A percentile compares a stretch with the other conserved stretches of the same genome.
phyloP scores from a whole-genome alignment of 2,797 vertebrate species.

The Tokudaia muenninki region DNA sequence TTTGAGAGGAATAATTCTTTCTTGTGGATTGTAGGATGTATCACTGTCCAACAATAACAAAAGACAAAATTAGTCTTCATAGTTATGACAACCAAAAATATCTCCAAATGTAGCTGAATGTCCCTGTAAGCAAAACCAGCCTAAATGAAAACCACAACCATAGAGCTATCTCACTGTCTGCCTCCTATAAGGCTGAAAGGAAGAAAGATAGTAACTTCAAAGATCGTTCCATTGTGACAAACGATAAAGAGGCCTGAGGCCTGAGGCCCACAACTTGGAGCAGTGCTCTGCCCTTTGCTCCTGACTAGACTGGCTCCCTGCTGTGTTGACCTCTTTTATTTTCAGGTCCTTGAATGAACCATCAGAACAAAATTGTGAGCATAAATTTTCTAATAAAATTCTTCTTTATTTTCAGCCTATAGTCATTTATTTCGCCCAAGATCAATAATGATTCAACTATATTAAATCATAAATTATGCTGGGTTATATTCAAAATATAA shows the following conservation, averaged over 20 bases:
- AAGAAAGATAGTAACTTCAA: neutral
- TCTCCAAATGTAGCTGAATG: constrained; percentile 36
- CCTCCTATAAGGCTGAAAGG: neutral
- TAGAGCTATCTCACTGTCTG: neutral
- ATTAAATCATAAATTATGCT: constrained; percentile 22
- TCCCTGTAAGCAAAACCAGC: neutral
- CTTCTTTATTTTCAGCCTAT: neutral
- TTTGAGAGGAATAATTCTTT: neutral
- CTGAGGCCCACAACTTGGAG: neutral
- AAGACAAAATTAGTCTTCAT: neutral
- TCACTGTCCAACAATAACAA: neutral
- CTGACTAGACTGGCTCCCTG: neutral
- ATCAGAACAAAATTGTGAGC: neutral
- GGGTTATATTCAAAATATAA: constrained; percentile 49
- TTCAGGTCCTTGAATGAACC: neutral
- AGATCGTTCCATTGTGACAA: neutral
- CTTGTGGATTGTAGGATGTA: neutral
- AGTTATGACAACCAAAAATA: neutral
- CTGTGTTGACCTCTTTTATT: neutral
- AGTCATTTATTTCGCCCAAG: neutral
- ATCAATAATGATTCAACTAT: constrained; percentile 4
- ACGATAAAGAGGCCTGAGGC: neutral
- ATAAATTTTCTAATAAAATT: neutral
- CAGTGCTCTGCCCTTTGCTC: too few relatives aligned
- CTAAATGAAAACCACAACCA: neutral